Base-by-base conservation (phyloP, 2,113 vertebrate species). In the Microtus pennsylvanicus region DNA sequence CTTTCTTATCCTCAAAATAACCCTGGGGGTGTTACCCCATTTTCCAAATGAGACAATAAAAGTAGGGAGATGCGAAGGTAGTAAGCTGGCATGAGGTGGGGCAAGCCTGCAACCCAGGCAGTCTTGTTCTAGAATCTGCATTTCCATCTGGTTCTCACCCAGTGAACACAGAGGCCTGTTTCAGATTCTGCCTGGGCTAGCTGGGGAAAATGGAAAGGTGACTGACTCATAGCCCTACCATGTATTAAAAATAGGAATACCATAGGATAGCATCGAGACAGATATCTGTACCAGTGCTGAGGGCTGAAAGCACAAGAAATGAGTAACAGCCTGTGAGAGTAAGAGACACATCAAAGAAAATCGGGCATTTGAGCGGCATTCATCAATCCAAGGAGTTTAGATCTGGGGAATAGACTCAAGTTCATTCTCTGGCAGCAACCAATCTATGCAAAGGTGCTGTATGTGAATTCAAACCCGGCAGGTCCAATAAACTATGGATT, bases 1-100 rank as follows among this genome's bases (percentile, higher is more conserved):
- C 87, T 82, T 91, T 89, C 63, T 90, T 65, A 69, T 88, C 76
- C 55, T 78, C 72, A 3, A 88, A 61, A 63, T 89, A 67, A 91
- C 47, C 38, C 94, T 74, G n/a, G 52, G n/a, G 17, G 81, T 86
- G 70, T 87, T 77, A 61, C n/a, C 76, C 82, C 38, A 50, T 78
- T 95, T 89, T 85, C 45, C 67, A 89, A 70, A 58, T 10, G 81
- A 94, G 88, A 58, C 69, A 87, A 67, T 24, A 55, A 50, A 81
- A 77, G n/a, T 65, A 45, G 7, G 47, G 83, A 87, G 50, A 47
- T 61, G 85, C 5, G 14, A 42, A 91, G 75, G 55, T 33, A 70
- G 24, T 12, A 1, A 52, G 76, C 52, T 22, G n/a, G 42, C 38
- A 75, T n/a, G 87, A 78, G 65, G 75, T 52, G 38, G 67, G 82